Evolutionary conservation across 2,113 vertebrate genomes (phyloP).

Genomic region (Xyrauchen texanus): DNA sequence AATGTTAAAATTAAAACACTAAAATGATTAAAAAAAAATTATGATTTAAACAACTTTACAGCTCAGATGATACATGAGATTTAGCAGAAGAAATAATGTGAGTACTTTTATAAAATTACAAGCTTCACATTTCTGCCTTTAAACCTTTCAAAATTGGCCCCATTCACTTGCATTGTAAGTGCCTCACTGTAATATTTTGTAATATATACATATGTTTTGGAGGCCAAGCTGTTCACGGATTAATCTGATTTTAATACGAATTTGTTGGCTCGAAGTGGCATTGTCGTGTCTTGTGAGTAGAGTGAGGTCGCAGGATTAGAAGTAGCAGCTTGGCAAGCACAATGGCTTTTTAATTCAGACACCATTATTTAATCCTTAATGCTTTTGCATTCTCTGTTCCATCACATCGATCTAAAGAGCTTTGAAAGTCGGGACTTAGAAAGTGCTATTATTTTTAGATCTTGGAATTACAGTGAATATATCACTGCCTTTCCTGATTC

Average conservation of each 20-base stretch:
- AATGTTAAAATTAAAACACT: too few relatives aligned
- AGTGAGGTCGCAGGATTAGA: conserved; percentile 18
- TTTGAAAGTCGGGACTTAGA: not conserved
- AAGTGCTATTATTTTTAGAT: not conserved
- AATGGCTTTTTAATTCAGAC: not conserved
- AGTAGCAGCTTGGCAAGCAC: conserved; percentile 17
- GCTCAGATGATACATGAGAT: too few relatives aligned
- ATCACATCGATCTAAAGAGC: conserved; percentile 5
- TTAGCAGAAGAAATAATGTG: too few relatives aligned
- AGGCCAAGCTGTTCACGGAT: conserved; percentile 56
- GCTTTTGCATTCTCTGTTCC: not conserved
- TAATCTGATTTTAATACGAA: conserved; percentile 46
- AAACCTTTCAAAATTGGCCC: too few relatives aligned
- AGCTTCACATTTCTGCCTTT: too few relatives aligned
- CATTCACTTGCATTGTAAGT: too few relatives aligned
- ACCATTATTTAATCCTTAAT: conserved; percentile 39
- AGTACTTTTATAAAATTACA: too few relatives aligned
- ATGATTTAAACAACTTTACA: too few relatives aligned
- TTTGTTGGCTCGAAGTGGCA: conserved; percentile 52
- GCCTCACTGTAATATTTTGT: too few relatives aligned
- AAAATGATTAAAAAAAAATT: too few relatives aligned
- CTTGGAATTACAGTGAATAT: too few relatives aligned
- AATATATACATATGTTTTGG: conserved; percentile 50
- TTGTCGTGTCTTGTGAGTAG: conserved; percentile 34
- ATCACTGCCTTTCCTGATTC: not conserved